Base-by-base conservation (phyloP, 2,888 invertebrate species). In the Urechis unicinctus region DNA sequence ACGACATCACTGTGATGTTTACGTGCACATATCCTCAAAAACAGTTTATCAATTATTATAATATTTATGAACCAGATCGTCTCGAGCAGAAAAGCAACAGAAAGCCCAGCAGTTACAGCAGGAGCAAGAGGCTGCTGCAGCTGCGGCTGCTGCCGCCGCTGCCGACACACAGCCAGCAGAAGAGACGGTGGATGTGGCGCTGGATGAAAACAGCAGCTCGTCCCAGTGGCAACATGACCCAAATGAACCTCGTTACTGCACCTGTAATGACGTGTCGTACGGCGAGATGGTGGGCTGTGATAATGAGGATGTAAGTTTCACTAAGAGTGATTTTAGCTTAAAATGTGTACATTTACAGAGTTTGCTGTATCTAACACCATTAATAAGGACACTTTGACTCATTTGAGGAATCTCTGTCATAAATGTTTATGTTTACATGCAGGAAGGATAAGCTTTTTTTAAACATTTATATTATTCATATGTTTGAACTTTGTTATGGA, bases 251-350 rank as follows among this genome's bases (percentile, higher is more conserved):
- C 82, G 89, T 66, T 96, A 96, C 80, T 96, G 95, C 78, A 85
- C 94, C 68, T 96, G 96, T 80, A 94, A 95, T 80, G 93, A 96
- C 80, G 92, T 95, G 24, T 93, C 93, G 0, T 96, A 95, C 72
- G 96, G 96, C 1, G 93, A 94, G 76, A 97, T 97, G 97, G 95
- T 98, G 45, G 97, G 96, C 59, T 97, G 98, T 81, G 97, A 98
- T 81, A 96, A 96, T 79, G 89, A 90, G 78, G 90, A 92, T 74
- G 92, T 92, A 78, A 85, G 88, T 83, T 24, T 3, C 21, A 24
- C 5, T 22, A 17, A 24, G 9, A 30, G 13, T 22, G 9, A 36
- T 36, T n/a, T n/a, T n/a, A n/a, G n/a, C n/a, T n/a, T n/a, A n/a
- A n/a, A n/a, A n/a, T n/a, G n/a, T n/a, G n/a, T n/a, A n/a, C n/a